These are phyloP conservation scores for Perca fluviatilis DNA, from an alignment of 2,113 vertebrate genomes.

Conservation along the genomic window DNA sequence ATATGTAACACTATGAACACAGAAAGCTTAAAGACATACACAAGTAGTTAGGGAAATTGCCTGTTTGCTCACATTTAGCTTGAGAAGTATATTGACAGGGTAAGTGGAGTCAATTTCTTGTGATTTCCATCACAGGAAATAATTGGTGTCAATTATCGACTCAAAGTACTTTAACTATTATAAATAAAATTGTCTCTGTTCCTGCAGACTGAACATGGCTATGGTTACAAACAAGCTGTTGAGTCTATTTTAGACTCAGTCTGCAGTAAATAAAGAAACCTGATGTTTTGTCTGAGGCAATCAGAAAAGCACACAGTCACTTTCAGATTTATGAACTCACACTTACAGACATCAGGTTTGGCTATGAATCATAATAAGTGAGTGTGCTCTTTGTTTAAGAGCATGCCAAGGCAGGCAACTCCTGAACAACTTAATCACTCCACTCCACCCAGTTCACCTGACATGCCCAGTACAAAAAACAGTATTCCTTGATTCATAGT, in stretches of 20 bases:
- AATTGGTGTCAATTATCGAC: too few relatives aligned
- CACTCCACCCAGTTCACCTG: conserved; percentile 48
- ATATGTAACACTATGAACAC: neutral
- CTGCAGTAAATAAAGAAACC: neutral
- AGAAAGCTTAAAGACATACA: neutral
- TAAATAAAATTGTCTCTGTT: neutral
- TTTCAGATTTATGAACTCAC: neutral
- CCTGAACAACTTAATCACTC: neutral
- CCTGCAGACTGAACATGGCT: neutral
- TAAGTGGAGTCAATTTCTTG: neutral
- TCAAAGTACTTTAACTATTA: too few relatives aligned
- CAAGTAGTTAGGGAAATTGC: neutral
- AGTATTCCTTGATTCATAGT: too few relatives aligned
- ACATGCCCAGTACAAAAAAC: neutral
- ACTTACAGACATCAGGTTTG: conserved; percentile 3
- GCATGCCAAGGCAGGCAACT: conserved; percentile 23
- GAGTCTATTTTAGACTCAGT: neutral
- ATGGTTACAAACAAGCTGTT: neutral
- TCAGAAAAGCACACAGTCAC: neutral
- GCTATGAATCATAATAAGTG: neutral
- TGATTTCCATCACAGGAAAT: too few relatives aligned
- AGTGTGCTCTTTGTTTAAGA: conserved; percentile 42
- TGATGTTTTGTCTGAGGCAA: neutral
- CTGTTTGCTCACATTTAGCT: neutral
- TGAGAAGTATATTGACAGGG: neutral